phyloP scores from a whole-genome alignment of 2,888 invertebrate species.

The Tetranychus truncatus region DNA sequence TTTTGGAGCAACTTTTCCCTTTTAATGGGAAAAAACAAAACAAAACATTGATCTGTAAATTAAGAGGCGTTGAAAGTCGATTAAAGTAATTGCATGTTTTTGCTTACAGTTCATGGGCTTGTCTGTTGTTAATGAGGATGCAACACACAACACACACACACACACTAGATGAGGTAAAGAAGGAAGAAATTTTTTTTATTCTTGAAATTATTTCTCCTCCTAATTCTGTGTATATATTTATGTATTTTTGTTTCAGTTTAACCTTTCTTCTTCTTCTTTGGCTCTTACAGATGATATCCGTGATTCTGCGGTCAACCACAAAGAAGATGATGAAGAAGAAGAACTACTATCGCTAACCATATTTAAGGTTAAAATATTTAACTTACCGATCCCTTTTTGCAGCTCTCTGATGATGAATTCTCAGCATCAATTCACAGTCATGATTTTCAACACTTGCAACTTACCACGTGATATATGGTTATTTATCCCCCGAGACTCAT shows the following conservation, averaged over 20 bases:
- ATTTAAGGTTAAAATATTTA: background rate
- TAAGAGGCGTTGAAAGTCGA: background rate
- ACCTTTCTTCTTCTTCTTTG: background rate
- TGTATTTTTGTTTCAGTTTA: no score
- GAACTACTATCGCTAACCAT: background rate
- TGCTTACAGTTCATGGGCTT: background rate
- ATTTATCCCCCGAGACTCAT: background rate
- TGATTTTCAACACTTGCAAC: background rate
- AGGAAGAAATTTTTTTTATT: background rate
- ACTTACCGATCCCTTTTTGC: background rate
- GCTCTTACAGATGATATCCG: background rate
- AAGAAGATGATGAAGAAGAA: background rate
- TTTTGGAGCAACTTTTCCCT: no score
- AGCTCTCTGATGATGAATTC: background rate
- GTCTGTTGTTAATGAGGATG: background rate
- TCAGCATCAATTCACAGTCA: background rate
- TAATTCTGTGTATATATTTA: background rate
- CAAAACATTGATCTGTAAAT: background rate
- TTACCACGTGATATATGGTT: background rate
- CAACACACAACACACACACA: no score
- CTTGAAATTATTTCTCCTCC: background rate
- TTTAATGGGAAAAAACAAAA: no score
- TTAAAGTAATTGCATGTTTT: background rate
- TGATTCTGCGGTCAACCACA: background rate
- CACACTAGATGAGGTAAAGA: background rate